Base-by-base conservation (phyloP, 1,140 invertebrate genomes). In the Scaptomyza montana region DNA sequence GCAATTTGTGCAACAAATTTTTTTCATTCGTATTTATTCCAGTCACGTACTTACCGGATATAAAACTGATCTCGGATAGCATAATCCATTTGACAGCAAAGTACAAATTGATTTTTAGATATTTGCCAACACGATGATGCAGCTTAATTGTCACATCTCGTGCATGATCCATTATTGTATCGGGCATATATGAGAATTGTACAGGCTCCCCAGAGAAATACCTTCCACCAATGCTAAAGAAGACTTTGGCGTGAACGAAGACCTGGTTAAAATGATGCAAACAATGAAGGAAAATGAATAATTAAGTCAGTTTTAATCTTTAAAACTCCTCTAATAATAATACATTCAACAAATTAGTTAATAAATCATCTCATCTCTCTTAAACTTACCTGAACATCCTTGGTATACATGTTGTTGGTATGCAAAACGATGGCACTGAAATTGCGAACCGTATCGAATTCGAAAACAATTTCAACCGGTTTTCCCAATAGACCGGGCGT, bases 31-130 rank as follows among this genome's bases (percentile, higher is more conserved):
- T 5, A 39, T 39, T 43, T 43, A n/a, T 41, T 10, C 53, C 49
- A 59, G 49, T 50, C 62, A 62, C 69, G 60, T 75, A 86, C 93
- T 94, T 92, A 96, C 96, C 95, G 71, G 95, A 96, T 87, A 96
- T 94, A 91, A 97, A 97, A 71, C 94, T 94, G 56, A 98, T 94
- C 92, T 98, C 97, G 82, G 96, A 97, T 74, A 98, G 94, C 93
- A 98, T 94, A 77, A 98, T 96, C 97, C 97, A 98, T 78, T 94
- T 94, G 8, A 95, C 94, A 57, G 96, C 96, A 90, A 98, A 98
- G 92, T 95, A 97, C 36, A 98, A 93, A 81, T 97, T 95, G 45
- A 98, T 92, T 91, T 96, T 96, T 28, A 98, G 92, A 91, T 94
- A 97, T 73, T 94, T 93, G 54, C 95, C 97, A 13, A 97, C 93